Evolutionary conservation across 1,140 invertebrate genomes (phyloP), one percentile per base, ranked within the genome.

Genomic region (Anastrepha obliqua): DNA sequence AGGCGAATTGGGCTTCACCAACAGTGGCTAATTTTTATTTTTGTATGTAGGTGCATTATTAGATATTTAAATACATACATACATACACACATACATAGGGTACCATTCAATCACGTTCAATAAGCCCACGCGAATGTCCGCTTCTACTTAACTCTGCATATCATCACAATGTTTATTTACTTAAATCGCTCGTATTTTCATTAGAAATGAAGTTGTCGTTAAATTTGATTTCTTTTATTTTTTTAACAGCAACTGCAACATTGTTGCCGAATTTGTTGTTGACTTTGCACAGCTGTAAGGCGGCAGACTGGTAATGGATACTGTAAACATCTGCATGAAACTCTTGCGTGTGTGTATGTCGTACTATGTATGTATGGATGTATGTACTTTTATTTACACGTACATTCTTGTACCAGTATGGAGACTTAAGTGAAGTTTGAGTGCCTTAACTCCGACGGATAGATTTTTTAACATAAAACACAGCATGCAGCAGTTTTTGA

Each of bases 121-220:
- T 74, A 15, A 55, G 44, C 74, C 74, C 74, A 81, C 74, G 47
- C 74, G 51, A 81, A 15, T 13, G n/a, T 55, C 44, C 74, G 15
- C 13, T 81, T 81, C 1, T 13, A 81, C n/a, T 29, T 29, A 29
- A 55, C 74, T 81, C 20, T 20, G 44, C 47, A 55, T 13, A 51
- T 81, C n/a, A 81, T 29, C n/a, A 51, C n/a, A 55, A 81, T 55
- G 74, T 81, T 81, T 81, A 81, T 81, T 81, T 81, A 58, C 74
- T 20, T 6, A 81, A 81, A 81, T 4, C n/a, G 44, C 74, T 51
- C 74, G 74, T 81, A 81, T 81, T 81, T 81, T 81, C 74, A 81
- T 81, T 81, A 81, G 74, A 81, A 81, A 81, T 74, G 7, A 74
- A 74, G 67, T 74, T 74, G 67, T 74, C 67, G 42, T 17, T 74